Conservation (phyloP, 1,140 invertebrate genomes). For the Penaeus indicus region DNA sequence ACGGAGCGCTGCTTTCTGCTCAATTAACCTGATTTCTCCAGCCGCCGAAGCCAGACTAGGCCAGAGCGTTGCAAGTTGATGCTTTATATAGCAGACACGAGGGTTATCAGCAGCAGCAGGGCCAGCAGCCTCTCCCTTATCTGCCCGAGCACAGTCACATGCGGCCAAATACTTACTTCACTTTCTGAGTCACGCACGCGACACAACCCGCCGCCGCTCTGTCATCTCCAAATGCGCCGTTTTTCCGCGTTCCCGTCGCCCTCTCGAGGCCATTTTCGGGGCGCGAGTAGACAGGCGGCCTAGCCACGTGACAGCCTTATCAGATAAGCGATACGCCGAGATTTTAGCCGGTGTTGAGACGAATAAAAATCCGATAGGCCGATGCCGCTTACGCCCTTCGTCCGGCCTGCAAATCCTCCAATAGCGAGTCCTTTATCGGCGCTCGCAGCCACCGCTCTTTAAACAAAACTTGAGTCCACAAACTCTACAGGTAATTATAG, state of each 20-base stretch:
- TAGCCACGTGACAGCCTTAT: background rate
- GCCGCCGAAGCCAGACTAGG: slow-evolving; percentile 33
- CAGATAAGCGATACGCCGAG: background rate
- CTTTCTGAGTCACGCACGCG: slow-evolving; percentile 40
- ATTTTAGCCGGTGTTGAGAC: background rate
- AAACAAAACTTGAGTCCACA: slow-evolving; percentile 44
- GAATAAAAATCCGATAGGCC: background rate
- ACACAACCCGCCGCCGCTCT: slow-evolving; percentile 25
- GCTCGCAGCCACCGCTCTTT: slow-evolving; percentile 42
- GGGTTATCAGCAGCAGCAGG: slow-evolving; percentile 49
- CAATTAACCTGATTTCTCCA: slow-evolving; percentile 54
- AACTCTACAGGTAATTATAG: slow-evolving; percentile 39
- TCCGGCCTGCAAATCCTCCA: slow-evolving; percentile 42
- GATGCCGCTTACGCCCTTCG: slow-evolving; percentile 31
- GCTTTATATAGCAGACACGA: slow-evolving; percentile 52
- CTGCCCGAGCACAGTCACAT: slow-evolving; percentile 41
- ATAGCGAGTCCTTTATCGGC: slow-evolving; percentile 50
- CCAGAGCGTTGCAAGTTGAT: slow-evolving; percentile 45
- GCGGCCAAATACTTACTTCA: slow-evolving; percentile 44
- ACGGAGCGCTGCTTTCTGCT: slow-evolving; percentile 22
- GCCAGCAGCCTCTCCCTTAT: slow-evolving; percentile 55
- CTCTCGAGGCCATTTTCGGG: background rate
- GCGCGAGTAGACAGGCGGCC: background rate
- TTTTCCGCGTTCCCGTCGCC: background rate
- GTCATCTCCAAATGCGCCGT: background rate